A percentile compares a stretch with the other conserved stretches of the same genome.
Conservation (phyloP, 2,888 invertebrate genomes). For the Ochropacha duplaris region DNA sequence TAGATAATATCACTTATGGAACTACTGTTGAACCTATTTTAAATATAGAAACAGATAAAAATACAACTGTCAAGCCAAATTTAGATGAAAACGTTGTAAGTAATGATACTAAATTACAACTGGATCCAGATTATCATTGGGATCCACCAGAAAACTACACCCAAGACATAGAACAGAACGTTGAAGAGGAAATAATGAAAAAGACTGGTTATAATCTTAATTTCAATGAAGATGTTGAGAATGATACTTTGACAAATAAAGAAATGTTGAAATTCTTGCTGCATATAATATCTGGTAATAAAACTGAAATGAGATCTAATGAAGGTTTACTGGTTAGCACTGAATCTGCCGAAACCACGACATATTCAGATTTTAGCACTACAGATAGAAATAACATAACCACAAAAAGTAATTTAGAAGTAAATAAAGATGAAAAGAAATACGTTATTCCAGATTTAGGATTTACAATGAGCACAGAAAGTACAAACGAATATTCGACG, state of each 20-base stretch:
- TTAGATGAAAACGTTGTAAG: neutral
- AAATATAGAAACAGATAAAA: neutral
- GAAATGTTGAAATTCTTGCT: neutral
- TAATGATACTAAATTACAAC: conserved; percentile 22
- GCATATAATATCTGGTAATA: neutral
- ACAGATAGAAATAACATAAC: neutral
- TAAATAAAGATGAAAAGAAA: neutral
- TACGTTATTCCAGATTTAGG: neutral
- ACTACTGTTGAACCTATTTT: conserved; percentile 5
- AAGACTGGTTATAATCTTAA: conserved; percentile 13
- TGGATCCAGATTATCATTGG: conserved; percentile 52
- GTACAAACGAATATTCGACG: neutral
- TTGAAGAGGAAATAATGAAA: conserved; percentile 46
- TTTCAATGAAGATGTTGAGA: neutral
- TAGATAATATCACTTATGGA: neutral
- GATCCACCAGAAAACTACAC: conserved; percentile 51
- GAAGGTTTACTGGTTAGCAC: neutral
- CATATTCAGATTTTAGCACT: neutral
- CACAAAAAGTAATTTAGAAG: neutral
- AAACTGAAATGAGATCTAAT: neutral
- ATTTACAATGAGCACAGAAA: neutral
- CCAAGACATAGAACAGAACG: conserved; percentile 45
- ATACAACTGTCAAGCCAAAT: conserved; percentile 7
- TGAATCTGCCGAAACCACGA: neutral
- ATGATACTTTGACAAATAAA: neutral